Base-by-base conservation (phyloP, 2,888 invertebrate genomes). In the Pyralis farinalis region DNA sequence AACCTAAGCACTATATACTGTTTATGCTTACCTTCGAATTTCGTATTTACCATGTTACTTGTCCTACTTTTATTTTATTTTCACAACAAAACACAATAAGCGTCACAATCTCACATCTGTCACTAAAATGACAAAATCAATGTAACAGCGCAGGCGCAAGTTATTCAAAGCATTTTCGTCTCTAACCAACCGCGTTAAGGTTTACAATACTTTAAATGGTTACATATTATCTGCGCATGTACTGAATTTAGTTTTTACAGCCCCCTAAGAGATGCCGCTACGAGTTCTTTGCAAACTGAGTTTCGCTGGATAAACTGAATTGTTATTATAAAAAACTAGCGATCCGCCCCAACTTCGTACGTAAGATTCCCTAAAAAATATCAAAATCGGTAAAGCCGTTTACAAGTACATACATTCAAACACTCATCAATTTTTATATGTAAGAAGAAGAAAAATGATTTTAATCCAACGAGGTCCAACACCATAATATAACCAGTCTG, bases 101-200 rank as follows among this genome's bases (percentile, higher is more conserved):
- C 48, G 47, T 48, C 43, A 57, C 48, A 41, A 33, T 49, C 37
- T 49, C 46, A 36, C 57, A 51, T 53, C 67, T 72, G 73, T 74
- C 75, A 76, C 49, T 54, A 51, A 45, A 7, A 51, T 70, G 73
- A 68, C 71, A 71, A 49, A 48, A 85, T 86, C 85, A 65, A 84
- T 85, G 60, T 55, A 51, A 73, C 51, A 53, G 73, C 86, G 86
- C 86, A 83, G 29, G 86, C 84, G 86, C 71, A 47, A 49, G 47
- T 2, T 3, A 1, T 12, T 3, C 49, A 46, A n/a, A 1, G 32
- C 0, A 65, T 55, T 51, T 43, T 44, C 1, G 7, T 41, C 49
- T 42, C 55, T 71, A 66, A 28, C 0, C 0, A 4, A 0, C 0
- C 0, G 0, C 0, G 3, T 1, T 31, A 57, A 50, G 45, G 43